phyloP scores from a whole-genome alignment of 1,140 invertebrate genomes.

The Tachypleus tridentatus region DNA sequence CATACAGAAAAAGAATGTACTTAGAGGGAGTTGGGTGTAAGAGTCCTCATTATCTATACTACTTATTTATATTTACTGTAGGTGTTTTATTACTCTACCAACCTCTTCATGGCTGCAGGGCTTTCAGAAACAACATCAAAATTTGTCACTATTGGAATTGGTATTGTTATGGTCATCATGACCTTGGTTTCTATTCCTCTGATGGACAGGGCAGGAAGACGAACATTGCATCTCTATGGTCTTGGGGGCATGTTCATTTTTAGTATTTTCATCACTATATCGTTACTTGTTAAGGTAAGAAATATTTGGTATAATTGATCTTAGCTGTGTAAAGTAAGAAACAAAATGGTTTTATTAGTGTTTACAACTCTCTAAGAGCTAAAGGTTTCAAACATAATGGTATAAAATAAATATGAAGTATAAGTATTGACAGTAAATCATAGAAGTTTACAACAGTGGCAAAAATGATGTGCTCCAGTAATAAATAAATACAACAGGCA shows the following conservation, averaged over 20 bases:
- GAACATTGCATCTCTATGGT: slow-evolving; percentile 87
- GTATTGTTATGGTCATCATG: slow-evolving; percentile 91
- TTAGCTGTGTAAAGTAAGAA: too few relatives aligned
- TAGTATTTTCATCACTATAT: slow-evolving; percentile 94
- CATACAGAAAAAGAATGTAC: too few relatives aligned
- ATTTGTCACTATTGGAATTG: slow-evolving; percentile 87
- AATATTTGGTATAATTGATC: slow-evolving; percentile 11
- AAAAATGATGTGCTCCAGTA: too few relatives aligned
- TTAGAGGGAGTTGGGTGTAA: too few relatives aligned
- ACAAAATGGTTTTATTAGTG: too few relatives aligned
- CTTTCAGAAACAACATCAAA: slow-evolving; percentile 52
- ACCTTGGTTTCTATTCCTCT: slow-evolving; percentile 90
- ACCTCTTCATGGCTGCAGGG: slow-evolving; percentile 77
- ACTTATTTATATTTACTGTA: not conserved
- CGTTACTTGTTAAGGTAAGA: slow-evolving; percentile 77
- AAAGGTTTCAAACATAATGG: too few relatives aligned
- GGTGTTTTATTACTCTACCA: slow-evolving; percentile 91
- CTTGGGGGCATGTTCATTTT: slow-evolving; percentile 93
- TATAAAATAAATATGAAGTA: too few relatives aligned
- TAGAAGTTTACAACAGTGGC: too few relatives aligned
- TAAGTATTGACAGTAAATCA: too few relatives aligned
- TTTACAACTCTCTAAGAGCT: too few relatives aligned
- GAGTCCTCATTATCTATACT: too few relatives aligned
- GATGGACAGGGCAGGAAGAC: slow-evolving; percentile 85
- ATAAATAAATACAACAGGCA: too few relatives aligned